phyloP scores from a whole-genome alignment of 2,113 vertebrate species.

The Myrmophylax atrothorax region DNA sequence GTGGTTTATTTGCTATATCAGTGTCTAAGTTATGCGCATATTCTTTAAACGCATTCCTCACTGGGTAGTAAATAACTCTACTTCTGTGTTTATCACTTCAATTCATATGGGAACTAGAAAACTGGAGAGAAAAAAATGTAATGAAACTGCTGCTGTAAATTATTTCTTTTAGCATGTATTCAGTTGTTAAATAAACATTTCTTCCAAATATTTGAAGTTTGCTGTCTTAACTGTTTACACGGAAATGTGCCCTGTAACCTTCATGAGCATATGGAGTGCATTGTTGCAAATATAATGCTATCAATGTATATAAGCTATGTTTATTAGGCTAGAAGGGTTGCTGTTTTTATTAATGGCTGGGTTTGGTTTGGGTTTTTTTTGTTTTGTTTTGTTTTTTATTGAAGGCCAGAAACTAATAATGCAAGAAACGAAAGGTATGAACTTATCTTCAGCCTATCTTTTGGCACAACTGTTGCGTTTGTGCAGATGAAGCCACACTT shows the following conservation, averaged over 20 bases:
- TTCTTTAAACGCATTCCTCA: slow-evolving; percentile 61
- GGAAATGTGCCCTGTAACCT: slow-evolving; percentile 25
- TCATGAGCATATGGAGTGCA: slow-evolving; percentile 16
- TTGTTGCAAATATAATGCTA: background rate
- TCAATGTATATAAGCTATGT: background rate
- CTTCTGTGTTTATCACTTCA: slow-evolving; percentile 77
- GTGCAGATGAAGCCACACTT: background rate
- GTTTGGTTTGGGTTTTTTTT: too few relatives aligned
- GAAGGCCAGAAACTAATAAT: background rate
- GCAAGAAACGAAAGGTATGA: background rate
- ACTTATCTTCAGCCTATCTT: background rate
- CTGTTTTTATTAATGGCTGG: background rate
- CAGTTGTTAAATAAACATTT: slow-evolving; percentile 98
- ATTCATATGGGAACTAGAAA: slow-evolving; percentile 79
- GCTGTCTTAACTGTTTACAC: slow-evolving; percentile 71
- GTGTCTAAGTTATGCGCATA: slow-evolving; percentile 68
- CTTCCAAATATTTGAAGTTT: slow-evolving; percentile 86
- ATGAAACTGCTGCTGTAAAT: slow-evolving; percentile 92
- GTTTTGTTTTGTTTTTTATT: background rate
- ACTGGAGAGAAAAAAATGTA: slow-evolving; percentile 79
- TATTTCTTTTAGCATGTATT: slow-evolving; percentile 93
- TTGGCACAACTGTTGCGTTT: background rate
- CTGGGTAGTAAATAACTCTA: slow-evolving; percentile 73
- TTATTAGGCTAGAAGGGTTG: background rate
- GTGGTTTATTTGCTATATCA: slow-evolving; percentile 74